Percentiles rank a stretch among this genome's conserved stretches.
Evolutionary conservation across 2,888 invertebrate genomes (phyloP).

Genomic region (Campoplex nolae): DNA sequence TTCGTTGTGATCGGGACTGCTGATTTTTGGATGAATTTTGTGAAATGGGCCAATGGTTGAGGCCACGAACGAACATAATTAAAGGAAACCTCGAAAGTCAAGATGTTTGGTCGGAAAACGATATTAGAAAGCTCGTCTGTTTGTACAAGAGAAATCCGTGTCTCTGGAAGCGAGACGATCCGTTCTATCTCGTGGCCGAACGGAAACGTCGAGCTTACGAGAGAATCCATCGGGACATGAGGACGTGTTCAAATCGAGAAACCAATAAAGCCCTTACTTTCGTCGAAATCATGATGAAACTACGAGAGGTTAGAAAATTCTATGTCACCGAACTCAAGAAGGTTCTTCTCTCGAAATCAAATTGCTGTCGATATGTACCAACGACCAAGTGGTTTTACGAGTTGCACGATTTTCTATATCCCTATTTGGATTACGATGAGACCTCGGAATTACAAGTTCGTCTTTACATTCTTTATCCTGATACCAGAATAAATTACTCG

Average conservation of each 20-base stretch:
- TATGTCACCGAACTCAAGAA: constrained; percentile 73
- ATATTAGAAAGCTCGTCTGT: constrained; percentile 71
- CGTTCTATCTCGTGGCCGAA: constrained; percentile 70
- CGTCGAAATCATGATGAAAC: constrained; percentile 75
- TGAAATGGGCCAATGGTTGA: constrained; percentile 45
- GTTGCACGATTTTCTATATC: constrained; percentile 74
- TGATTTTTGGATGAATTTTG: neutral
- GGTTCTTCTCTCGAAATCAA: constrained; percentile 64
- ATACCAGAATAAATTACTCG: neutral
- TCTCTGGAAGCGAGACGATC: constrained; percentile 75
- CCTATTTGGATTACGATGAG: constrained; percentile 75
- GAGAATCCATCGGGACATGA: constrained; percentile 70
- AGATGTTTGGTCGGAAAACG: constrained; percentile 71
- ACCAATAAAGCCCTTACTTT: constrained; percentile 63
- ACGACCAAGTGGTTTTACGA: constrained; percentile 73
- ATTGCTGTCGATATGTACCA: constrained; percentile 63
- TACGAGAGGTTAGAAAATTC: constrained; percentile 72
- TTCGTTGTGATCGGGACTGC: neutral
- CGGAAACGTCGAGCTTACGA: constrained; percentile 73
- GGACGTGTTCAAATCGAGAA: constrained; percentile 23
- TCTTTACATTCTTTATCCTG: constrained; percentile 22
- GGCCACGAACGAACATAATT: constrained; percentile 31
- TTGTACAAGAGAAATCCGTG: constrained; percentile 73
- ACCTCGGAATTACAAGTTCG: constrained; percentile 72
- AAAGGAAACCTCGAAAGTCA: constrained; percentile 21